Base-by-base conservation (phyloP, 2,888 invertebrate genomes). In the Volucella bombylans region DNA sequence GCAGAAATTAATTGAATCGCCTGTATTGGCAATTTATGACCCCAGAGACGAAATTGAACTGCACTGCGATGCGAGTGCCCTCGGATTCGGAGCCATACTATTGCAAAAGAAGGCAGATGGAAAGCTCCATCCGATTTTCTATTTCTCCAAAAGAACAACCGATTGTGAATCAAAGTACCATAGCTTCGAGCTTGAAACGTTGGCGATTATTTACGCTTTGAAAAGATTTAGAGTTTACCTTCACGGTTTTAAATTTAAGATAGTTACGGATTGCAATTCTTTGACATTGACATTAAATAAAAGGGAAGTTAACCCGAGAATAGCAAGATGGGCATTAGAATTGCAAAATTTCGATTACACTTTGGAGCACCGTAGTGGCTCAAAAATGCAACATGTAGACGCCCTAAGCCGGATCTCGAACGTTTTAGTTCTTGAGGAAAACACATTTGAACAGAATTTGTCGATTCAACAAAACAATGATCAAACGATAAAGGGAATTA, bases 401-500 rank as follows among this genome's bases (percentile, higher is more conserved):
- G 64, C 57, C 4, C 14, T 61, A 2, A 76, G 81, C 45, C 45
- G 74, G 12, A 50, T 54, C 6, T 49, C 59, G 8, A 55, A 54
- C 15, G 47, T 82, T 43, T 50, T 79, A 15, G 50, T 69, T 12
- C 18, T 85, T 4, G 74, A 76, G 10, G 76, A 67, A 15, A 68
- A 67, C 18, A 18, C 18, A 18, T 18, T 18, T 1, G 1, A 1
- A 18, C 18, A 18, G 18, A 18, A 18, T 18, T 61, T 81, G 3
- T 47, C 55, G 18, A 39, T 68, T 45, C n/a, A 6, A 11, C 76
- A 82, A 50, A 50, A 50, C 15, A 45, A 61, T 23, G 76, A 64
- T 31, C 11, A 45, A 0, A 18, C 6, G n/a, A 57, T 72, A 43
- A 57, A 77, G n/a, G 39, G 18, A 14, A 23, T 80, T 18, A 18